phyloP scores from a whole-genome alignment of 2,888 invertebrate genomes.

The Silvanus unidentatus region DNA sequence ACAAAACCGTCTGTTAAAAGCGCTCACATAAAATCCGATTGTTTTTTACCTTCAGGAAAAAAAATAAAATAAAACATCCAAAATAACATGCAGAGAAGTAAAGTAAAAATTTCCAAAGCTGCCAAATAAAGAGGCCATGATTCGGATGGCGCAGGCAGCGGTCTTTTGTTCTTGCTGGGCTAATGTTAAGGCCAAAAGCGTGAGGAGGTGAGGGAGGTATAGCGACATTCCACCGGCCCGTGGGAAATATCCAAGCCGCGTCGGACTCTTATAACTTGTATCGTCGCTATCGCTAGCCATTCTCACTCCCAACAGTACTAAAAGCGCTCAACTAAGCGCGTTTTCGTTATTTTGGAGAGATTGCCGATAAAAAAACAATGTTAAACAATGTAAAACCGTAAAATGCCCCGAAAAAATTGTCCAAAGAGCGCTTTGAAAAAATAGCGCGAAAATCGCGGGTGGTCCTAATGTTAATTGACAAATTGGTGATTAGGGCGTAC shows the following conservation, averaged over 20 bases:
- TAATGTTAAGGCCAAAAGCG: slow-evolving; percentile 25
- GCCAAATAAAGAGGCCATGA: slow-evolving; percentile 34
- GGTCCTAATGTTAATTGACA: slow-evolving; percentile 22
- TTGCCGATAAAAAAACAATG: slow-evolving; percentile 23
- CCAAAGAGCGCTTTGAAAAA: slow-evolving; percentile 7
- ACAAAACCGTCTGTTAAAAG: too few relatives aligned
- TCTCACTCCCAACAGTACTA: slow-evolving; percentile 40
- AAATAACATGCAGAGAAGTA: neutral
- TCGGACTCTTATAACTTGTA: slow-evolving; percentile 23
- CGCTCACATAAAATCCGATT: too few relatives aligned
- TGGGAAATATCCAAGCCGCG: slow-evolving; percentile 35
- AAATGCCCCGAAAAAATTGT: neutral
- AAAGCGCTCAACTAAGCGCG: slow-evolving; percentile 36
- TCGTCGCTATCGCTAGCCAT: slow-evolving; percentile 35
- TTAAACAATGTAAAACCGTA: neutral
- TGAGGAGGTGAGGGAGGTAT: slow-evolving; percentile 28
- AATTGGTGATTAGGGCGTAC: slow-evolving; percentile 14
- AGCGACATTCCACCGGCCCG: slow-evolving; percentile 42
- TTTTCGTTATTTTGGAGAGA: slow-evolving; percentile 34
- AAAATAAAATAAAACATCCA: too few relatives aligned
- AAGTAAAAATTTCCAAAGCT: slow-evolving; percentile 16
- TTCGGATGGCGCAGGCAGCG: slow-evolving; percentile 33
- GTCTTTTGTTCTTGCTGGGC: slow-evolving; percentile 38
- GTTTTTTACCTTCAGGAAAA: too few relatives aligned
- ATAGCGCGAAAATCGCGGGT: slow-evolving; percentile 20